Percentiles rank a stretch among this genome's conserved stretches.
Conservation (phyloP, 2,113 vertebrate genomes). For the Pomatorhinus ruficollis region DNA sequence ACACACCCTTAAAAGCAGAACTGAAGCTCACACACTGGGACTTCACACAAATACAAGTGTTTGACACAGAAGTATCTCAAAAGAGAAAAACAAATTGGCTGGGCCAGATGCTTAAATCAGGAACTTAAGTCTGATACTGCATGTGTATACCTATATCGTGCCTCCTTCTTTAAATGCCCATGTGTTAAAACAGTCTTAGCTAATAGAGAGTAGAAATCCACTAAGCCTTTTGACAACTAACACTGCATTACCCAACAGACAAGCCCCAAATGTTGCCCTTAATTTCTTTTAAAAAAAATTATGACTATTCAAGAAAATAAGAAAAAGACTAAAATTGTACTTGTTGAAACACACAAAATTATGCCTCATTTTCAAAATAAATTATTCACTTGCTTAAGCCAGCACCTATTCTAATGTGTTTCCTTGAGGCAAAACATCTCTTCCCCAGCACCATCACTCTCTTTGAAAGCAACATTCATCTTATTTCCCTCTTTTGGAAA, state of each 20-base stretch:
- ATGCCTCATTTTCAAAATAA: background rate
- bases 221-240: background rate
- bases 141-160: fast-evolving
- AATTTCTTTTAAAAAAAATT: background rate
- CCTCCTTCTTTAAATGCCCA: background rate
- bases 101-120: background rate
- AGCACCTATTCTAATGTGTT: background rate
- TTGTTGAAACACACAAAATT: background rate
- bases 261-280: background rate
- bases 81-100: fast-evolving
- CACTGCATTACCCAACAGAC: background rate
- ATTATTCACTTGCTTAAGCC: background rate
- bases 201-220: background rate
- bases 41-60: background rate
- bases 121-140: no score
- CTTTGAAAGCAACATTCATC: background rate
- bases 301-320: background rate
- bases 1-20: fast-evolving
- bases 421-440: background rate
- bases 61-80: background rate
- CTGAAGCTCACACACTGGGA: no score
- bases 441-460: background rate
- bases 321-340: background rate
- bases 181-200: background rate
- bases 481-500: background rate